Conservation (phyloP, 2,797 vertebrate genomes). For the Notolepis coatsorum region DNA sequence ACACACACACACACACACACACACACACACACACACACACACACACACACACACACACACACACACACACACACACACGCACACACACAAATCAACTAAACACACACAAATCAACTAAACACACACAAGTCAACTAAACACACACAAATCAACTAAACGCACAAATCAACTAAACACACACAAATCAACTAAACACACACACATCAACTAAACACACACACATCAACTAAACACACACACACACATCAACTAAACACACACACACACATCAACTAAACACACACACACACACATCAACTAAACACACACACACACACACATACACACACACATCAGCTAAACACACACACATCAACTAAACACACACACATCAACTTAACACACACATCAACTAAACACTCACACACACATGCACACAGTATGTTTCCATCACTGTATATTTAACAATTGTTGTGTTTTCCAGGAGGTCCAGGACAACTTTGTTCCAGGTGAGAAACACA, state of each 20-base stretch:
- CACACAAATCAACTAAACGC: too few species aligned
- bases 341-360: too few species aligned
- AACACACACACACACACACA: neutral
- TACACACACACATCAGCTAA: too few species aligned
- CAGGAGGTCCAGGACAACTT: slow-evolving; percentile 55
- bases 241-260: neutral
- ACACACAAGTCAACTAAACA: too few species aligned
- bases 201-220: neutral
- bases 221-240: slow-evolving; percentile 1
- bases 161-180: too few species aligned
- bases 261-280: neutral
- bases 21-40: neutral
- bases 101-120: too few species aligned
- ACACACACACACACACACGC: neutral
- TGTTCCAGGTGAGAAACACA: slow-evolving; percentile 41
- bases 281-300: neutral
- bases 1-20: slow-evolving; percentile 3
- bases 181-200: neutral
- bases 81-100: neutral
- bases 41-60: neutral
- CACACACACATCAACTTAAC: too few species aligned
- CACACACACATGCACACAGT: neutral
- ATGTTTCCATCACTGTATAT: neutral
- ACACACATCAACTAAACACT: too few species aligned
- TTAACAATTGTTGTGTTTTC: slow-evolving; percentile 16